These are phyloP conservation scores for Epinotia brunnichana DNA, from an alignment of 2,888 invertebrate genomes.

Conservation along the genomic window DNA sequence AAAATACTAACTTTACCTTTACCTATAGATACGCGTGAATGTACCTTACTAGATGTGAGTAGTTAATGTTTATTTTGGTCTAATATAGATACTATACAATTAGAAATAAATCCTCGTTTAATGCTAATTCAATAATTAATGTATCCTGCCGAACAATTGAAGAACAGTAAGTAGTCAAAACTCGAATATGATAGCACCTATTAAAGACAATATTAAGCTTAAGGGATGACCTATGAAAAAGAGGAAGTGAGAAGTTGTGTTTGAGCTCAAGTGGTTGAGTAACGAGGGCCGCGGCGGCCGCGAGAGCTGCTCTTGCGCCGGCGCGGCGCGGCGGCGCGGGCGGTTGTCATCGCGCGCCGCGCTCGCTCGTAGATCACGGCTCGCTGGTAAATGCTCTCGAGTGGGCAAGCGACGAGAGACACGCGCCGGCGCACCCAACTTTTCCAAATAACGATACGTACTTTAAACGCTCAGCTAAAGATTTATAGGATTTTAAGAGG, in stretches of 20 bases:
- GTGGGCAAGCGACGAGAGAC: constrained; percentile 68
- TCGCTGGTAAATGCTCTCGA: constrained; percentile 72
- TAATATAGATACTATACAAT: no score
- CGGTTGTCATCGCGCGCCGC: constrained; percentile 71
- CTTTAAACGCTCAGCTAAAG: constrained; percentile 63
- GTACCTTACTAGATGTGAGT: no score
- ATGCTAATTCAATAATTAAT: no score
- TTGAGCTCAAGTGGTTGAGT: constrained; percentile 23
- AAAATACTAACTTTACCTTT: no score
- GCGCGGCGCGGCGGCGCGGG: constrained; percentile 47
- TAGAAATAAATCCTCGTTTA: no score
- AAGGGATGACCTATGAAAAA: not conserved
- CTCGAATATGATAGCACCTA: not conserved
- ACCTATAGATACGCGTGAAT: no score
- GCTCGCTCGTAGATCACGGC: constrained; percentile 69
- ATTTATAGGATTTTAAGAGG: constrained; percentile 67
- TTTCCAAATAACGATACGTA: constrained; percentile 54
- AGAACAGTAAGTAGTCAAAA: not conserved
- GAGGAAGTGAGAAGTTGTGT: constrained; percentile 25
- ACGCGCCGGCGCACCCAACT: constrained; percentile 57
- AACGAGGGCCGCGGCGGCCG: constrained; percentile 10
- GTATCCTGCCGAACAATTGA: not conserved
- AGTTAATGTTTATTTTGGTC: no score
- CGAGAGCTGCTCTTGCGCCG: constrained; percentile 30
- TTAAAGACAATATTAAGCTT: not conserved